Evolutionary conservation across 2,113 vertebrate species (phyloP).

Genomic region (Forbesichthys papilliferus): DNA sequence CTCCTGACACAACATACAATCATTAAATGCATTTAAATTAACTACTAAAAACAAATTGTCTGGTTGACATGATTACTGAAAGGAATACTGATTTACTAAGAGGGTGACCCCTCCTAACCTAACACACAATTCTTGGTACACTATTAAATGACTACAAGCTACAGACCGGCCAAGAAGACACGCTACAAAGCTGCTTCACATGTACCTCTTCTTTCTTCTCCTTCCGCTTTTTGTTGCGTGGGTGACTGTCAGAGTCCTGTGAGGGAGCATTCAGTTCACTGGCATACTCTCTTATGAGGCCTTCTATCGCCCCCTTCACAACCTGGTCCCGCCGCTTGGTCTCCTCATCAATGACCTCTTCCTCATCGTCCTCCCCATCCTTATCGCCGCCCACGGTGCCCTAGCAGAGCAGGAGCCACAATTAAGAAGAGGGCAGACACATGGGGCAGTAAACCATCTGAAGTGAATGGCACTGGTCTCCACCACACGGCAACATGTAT

Average conservation of each 20-base stretch:
- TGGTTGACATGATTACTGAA: too few species aligned
- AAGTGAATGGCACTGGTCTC: not conserved
- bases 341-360: constrained; percentile 95
- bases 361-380: constrained; percentile 82
- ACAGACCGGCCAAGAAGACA: too few species aligned
- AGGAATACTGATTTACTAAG: too few species aligned
- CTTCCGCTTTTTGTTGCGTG: constrained; percentile 96
- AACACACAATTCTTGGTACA: too few species aligned
- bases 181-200: not conserved
- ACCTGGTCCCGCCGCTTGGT: constrained; percentile 92
- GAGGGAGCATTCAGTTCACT: constrained; percentile 95
- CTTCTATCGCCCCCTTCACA: constrained; percentile 93
- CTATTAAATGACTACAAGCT: too few species aligned
- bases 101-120: too few species aligned
- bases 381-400: constrained; percentile 63
- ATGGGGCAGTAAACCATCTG: not conserved
- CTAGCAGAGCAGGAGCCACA: constrained; percentile 24
- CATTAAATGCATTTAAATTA: not conserved
- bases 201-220: constrained; percentile 98
- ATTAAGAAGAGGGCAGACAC: not conserved
- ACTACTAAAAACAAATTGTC: too few species aligned
- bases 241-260: constrained; percentile 91
- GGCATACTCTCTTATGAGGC: constrained; percentile 94
- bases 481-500: too few species aligned
- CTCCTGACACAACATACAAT: constrained; percentile 73